These are phyloP conservation scores for Chloropsis cyanopogon DNA, from an alignment of 2,113 vertebrate species.

Conservation along the genomic window DNA sequence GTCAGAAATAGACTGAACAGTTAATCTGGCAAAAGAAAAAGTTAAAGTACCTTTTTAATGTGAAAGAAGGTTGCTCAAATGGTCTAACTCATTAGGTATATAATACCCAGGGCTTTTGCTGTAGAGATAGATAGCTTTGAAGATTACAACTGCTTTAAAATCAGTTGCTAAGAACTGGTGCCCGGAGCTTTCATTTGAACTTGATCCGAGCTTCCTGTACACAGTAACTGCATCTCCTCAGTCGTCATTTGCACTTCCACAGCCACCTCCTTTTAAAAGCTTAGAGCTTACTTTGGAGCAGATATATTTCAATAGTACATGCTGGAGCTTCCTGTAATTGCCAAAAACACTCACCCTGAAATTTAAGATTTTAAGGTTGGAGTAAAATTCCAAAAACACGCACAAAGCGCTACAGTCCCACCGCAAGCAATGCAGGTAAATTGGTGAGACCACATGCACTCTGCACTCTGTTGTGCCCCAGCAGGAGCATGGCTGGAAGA, in stretches of 20 bases:
- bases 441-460: neutral
- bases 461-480: neutral
- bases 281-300: constrained; percentile 25
- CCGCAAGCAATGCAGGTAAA: neutral
- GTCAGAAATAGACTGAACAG: constrained; percentile 3
- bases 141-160: constrained; percentile 56
- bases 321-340: constrained; percentile 47
- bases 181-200: constrained; percentile 59
- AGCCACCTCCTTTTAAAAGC: constrained; percentile 41
- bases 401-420: constrained; percentile 50
- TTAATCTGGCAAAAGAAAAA: constrained; percentile 15
- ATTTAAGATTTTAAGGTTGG: constrained; percentile 44
- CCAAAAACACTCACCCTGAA: constrained; percentile 45
- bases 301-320: constrained; percentile 37
- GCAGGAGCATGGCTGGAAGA: neutral
- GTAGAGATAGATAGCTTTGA: constrained; percentile 61
- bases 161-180: constrained; percentile 42
- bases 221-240: constrained; percentile 58
- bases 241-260: constrained; percentile 30
- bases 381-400: constrained; percentile 2
- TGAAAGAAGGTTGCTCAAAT: constrained; percentile 43
- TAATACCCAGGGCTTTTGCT: constrained; percentile 46
- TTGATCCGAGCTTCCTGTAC: constrained; percentile 64
- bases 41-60: constrained; percentile 11
- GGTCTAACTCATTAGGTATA: constrained; percentile 36